Evolutionary conservation across 2,888 invertebrate species (phyloP).

Genomic region (Agrotis exclamationis): DNA sequence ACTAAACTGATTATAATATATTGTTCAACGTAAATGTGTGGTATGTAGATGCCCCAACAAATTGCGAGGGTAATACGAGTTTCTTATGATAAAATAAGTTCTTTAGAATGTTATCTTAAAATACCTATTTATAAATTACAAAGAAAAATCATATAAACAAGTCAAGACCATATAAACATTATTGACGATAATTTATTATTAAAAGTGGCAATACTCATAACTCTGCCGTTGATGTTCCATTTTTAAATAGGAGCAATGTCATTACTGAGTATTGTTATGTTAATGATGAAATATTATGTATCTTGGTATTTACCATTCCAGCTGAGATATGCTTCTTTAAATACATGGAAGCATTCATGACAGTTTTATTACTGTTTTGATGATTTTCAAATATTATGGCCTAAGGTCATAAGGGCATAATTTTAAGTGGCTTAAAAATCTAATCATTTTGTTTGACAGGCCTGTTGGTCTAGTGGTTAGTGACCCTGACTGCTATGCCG

Average conservation of each 20-base stretch:
- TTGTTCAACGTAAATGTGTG: not conserved
- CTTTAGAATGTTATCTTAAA: conserved; percentile 20
- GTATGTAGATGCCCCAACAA: not conserved
- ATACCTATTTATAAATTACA: conserved; percentile 33
- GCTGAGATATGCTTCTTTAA: not conserved
- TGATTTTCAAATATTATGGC: no score
- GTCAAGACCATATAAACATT: conserved; percentile 38
- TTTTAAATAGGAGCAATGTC: conserved; percentile 66
- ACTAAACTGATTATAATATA: not conserved
- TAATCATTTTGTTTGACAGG: not conserved
- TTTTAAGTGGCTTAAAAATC: no score
- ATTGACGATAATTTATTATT: conserved; percentile 28
- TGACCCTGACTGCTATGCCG: no score
- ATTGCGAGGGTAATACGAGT: conserved; percentile 12
- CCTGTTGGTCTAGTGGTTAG: no score
- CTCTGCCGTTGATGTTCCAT: conserved; percentile 63
- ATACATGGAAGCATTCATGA: no score
- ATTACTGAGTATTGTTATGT: conserved; percentile 25
- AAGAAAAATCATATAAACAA: conserved; percentile 33
- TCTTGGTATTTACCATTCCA: not conserved
- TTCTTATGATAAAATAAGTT: conserved; percentile 22
- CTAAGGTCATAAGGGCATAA: no score
- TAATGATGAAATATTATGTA: conserved; percentile 21
- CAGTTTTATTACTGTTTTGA: no score
- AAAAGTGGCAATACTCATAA: conserved; percentile 52